phyloP scores from a whole-genome alignment of 2,797 vertebrate species.

The Myotis pilosus region DNA sequence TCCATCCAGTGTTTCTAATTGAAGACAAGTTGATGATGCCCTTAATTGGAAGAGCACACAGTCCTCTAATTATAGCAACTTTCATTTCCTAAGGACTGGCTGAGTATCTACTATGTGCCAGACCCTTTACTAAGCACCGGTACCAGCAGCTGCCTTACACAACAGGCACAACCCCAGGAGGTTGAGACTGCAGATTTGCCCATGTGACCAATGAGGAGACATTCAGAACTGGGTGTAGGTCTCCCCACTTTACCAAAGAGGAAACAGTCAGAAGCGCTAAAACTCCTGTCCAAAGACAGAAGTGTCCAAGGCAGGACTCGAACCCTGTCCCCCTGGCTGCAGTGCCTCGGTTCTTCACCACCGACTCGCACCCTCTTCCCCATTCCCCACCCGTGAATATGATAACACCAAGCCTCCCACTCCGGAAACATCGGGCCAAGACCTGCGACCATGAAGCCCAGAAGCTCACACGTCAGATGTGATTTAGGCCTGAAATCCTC shows the following conservation, averaged over 20 bases:
- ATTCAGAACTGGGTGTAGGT: background rate
- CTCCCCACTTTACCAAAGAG: background rate
- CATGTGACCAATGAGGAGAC: background rate
- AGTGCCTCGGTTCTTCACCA: too few species aligned
- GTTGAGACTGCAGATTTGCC: background rate
- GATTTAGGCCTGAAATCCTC: background rate
- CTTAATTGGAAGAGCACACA: background rate
- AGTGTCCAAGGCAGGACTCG: rapidly evolving
- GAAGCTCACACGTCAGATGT: background rate
- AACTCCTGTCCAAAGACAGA: background rate
- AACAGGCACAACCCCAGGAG: background rate
- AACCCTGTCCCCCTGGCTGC: background rate
- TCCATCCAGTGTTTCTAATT: background rate
- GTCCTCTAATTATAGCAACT: background rate
- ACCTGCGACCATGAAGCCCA: background rate
- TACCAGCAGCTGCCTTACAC: background rate
- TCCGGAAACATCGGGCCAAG: background rate
- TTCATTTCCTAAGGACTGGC: background rate
- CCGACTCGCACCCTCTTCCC: background rate
- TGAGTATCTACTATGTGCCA: background rate
- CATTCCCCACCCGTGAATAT: background rate
- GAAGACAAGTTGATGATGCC: background rate
- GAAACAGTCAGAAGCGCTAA: background rate
- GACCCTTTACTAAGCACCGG: background rate
- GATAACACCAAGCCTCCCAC: background rate